Percentiles rank a stretch among this genome's conserved stretches.
phyloP scores from a whole-genome alignment of 2,888 invertebrate genomes.

The Alloplasta piceator region DNA sequence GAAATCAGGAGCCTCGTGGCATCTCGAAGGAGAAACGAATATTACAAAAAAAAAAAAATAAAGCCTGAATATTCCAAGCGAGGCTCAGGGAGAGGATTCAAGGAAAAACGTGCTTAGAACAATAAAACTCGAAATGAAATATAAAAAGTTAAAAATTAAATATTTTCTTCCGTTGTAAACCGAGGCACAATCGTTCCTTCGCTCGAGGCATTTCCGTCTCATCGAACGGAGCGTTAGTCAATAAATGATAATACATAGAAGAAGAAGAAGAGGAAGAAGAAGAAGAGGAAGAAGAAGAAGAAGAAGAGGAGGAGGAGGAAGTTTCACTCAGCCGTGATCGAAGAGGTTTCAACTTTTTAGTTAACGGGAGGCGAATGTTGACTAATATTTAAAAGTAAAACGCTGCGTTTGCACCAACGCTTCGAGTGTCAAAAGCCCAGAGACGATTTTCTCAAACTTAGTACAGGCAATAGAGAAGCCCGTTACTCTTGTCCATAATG shows the following conservation, averaged over 20 bases:
- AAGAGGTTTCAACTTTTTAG: slow-evolving; percentile 49
- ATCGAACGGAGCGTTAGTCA: slow-evolving; percentile 73
- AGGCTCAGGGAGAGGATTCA: background rate
- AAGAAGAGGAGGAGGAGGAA: slow-evolving; percentile 65
- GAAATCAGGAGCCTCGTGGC: background rate
- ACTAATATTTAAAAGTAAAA: slow-evolving; percentile 70
- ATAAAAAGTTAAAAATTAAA: slow-evolving; percentile 64
- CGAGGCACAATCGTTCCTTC: slow-evolving; percentile 75
- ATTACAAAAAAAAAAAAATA: background rate
- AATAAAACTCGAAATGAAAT: slow-evolving; percentile 60
- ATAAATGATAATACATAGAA: slow-evolving; percentile 73
- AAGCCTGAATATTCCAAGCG: background rate
- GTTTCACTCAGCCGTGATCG: slow-evolving; percentile 65
- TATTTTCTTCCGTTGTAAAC: slow-evolving; percentile 77
- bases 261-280: slow-evolving; percentile 64
- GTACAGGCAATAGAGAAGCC: too few relatives aligned
- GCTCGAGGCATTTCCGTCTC: slow-evolving; percentile 64
- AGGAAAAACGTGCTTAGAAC: slow-evolving; percentile 51
- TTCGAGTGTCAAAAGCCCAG: slow-evolving; percentile 57
- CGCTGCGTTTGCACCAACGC: slow-evolving; percentile 76
- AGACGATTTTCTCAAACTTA: slow-evolving; percentile 48
- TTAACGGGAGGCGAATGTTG: slow-evolving; percentile 70
- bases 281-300: slow-evolving; percentile 65
- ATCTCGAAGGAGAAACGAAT: background rate
- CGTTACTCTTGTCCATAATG: too few relatives aligned